Evolutionary conservation across 2,113 vertebrate species (phyloP), one percentile per base, ranked within the genome.

Genomic region (Isurus oxyrinchus): DNA sequence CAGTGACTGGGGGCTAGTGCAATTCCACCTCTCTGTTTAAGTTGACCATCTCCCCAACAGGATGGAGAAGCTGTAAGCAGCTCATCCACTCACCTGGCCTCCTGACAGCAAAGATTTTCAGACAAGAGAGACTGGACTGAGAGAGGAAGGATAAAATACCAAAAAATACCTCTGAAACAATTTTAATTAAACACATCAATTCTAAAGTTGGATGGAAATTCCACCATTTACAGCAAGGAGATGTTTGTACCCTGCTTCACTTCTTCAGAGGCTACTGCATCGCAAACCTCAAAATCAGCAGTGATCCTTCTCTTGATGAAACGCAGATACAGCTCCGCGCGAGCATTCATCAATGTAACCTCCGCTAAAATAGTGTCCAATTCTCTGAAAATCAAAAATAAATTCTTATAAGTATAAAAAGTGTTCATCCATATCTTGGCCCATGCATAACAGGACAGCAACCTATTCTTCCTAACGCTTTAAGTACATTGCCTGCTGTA

Each of bases 301-400:
- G 98, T 97, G 96, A 99, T 98, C 55, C 99, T 98, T 6, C 99
- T 98, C 95, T 98, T 98, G 97, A 99, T 97, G 97, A 99, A 99
- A 76, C 99, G 98, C 96, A 99, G 96, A 97, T 99, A 99, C n/a
- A 99, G 98, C 97, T 99, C 99, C 0, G 99, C 98, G 84, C 99
- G 98, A 0, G 99, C 98, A 0, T 99, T 99, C 99, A 99, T 99
- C 97, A 99, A 97, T 14, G 99, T 99, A n/a, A 99, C 99, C 96
- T 99, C 99, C 55, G 98, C 97, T 97, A 99, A 97, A 35, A 99
- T 98, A 0, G 99, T 98, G 97, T 99, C 99, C 96, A 99, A 97
- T 94, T 99, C 99, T 97, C 99, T 99, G 96, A 69, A 94, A 97
- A 96, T 0, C 84, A n/a, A 57, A 96, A 72, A 55, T 90, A n/a